Base-by-base conservation (phyloP, 1,140 invertebrate species). In the Condylostylus longicornis region DNA sequence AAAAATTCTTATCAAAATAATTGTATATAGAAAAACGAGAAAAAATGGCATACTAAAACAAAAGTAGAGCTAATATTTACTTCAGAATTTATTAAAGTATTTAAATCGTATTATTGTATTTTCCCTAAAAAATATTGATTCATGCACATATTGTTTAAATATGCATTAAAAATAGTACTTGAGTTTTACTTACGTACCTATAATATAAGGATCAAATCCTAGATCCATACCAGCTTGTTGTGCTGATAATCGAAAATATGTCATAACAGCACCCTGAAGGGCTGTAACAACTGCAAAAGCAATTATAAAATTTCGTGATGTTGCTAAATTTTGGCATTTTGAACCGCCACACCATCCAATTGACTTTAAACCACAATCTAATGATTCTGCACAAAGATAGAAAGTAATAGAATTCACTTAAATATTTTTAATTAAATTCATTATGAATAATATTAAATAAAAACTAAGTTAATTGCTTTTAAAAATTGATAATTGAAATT, bases 311-410 rank as follows among this genome's bases (percentile, higher is more conserved):
- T 66, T 48, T 32, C 61, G 53, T 3, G 70, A 52, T 5, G 68
- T 70, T 14, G 71, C 72, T 20, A 66, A 72, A 56, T 65, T 70
- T 27, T 68, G 62, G 41, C 73, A 67, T 45, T 56, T 64, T 4
- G 68, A 59, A 17, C 58, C 54, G 30, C 62, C 47, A 21, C 67
- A 61, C 44, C 70, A 72, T 41, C 62, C 69, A 27, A 72, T 39
- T 23, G 61, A 62, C 35, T 48, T 62, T 39, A 73, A 68, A 22
- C 74, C 74, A 42, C 74, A 76, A 43, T 75, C 74, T n/a, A 75
- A 58, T 39, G 64, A 64, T 48, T 70, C 64, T 40, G n/a, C n/a
- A n/a, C n/a, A n/a, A n/a, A n/a, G n/a, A n/a, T n/a, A n/a, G n/a
- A n/a, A n/a, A n/a, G n/a, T n/a, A n/a, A n/a, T n/a, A n/a, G n/a